Conservation (phyloP, 2,888 invertebrate genomes). For the Neoscelio sp. region DNA sequence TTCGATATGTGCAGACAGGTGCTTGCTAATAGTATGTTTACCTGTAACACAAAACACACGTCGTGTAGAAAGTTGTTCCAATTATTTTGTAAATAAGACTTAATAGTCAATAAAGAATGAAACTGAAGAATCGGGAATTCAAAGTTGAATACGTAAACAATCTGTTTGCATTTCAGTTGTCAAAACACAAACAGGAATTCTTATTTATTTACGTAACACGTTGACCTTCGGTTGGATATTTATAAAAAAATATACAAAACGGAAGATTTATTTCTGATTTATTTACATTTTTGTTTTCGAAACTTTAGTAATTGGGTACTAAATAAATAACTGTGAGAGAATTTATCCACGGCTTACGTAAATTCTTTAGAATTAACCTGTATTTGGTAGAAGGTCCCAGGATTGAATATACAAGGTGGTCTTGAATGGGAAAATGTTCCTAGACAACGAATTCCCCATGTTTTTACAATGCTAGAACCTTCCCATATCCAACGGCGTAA, state of each 20-base stretch:
- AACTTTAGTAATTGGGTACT: slow-evolving; percentile 13
- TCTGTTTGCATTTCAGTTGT: too few species aligned
- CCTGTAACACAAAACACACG: slow-evolving; percentile 51
- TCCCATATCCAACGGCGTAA: slow-evolving; percentile 39
- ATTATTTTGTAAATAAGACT: slow-evolving; percentile 23
- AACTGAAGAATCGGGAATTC: background rate
- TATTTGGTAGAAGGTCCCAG: slow-evolving; percentile 19
- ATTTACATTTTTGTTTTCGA: background rate
- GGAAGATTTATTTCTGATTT: too few species aligned
- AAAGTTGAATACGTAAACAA: too few species aligned
- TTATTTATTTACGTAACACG: too few species aligned
- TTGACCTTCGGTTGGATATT: too few species aligned
- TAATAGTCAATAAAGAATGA: background rate
- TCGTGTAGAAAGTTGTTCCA: slow-evolving; percentile 46
- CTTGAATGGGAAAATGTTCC: slow-evolving; percentile 20
- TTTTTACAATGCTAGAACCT: slow-evolving; percentile 26
- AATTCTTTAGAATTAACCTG: slow-evolving; percentile 12
- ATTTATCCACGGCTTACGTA: slow-evolving; percentile 2
- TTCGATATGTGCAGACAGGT: slow-evolving; percentile 53
- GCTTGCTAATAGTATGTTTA: slow-evolving; percentile 54
- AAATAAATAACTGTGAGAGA: slow-evolving; percentile 32
- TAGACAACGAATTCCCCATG: slow-evolving; percentile 4
- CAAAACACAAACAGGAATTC: too few species aligned
- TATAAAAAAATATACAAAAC: too few species aligned
- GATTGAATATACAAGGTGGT: slow-evolving; percentile 22